phyloP scores from a whole-genome alignment of 2,888 invertebrate species.

The Mesodorylaimus sp. region DNA sequence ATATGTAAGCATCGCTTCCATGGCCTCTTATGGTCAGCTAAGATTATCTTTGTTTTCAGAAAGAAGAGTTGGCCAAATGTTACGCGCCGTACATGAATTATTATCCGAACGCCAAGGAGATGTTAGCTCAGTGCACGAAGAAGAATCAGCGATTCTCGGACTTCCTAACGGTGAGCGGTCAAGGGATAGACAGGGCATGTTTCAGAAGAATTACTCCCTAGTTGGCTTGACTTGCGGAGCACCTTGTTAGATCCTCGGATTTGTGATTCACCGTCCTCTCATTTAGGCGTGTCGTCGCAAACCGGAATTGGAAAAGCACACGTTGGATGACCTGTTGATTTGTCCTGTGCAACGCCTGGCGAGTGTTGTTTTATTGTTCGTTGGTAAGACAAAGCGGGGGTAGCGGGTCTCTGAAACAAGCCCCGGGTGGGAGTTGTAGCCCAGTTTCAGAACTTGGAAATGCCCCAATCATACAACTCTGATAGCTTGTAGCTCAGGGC shows the following conservation, averaged over 20 bases:
- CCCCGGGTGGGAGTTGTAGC: too few species aligned
- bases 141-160: slow-evolving; percentile 91
- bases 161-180: slow-evolving; percentile 79
- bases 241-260: not conserved
- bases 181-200: not conserved
- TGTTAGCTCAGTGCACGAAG: slow-evolving; percentile 69
- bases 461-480: too few species aligned
- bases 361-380: slow-evolving; percentile 77
- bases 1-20: slow-evolving; percentile 42
- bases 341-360: slow-evolving; percentile 92
- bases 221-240: not conserved
- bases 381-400: slow-evolving; percentile 48
- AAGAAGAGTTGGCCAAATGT: slow-evolving; percentile 68
- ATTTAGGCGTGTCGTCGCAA: slow-evolving; percentile 39
- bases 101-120: slow-evolving; percentile 88
- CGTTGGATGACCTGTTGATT: slow-evolving; percentile 81
- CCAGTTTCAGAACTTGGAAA: too few species aligned
- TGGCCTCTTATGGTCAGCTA: not conserved
- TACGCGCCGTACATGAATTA: slow-evolving; percentile 97
- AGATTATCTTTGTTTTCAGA: slow-evolving; percentile 32
- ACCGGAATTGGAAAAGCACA: slow-evolving; percentile 88
- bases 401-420: too few species aligned
- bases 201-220: not conserved
- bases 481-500: too few species aligned
- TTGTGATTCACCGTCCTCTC: not conserved